Percentiles rank a stretch among this genome's conserved stretches.
Conservation (phyloP, 2,888 invertebrate species). For the Melipona bicolor region DNA sequence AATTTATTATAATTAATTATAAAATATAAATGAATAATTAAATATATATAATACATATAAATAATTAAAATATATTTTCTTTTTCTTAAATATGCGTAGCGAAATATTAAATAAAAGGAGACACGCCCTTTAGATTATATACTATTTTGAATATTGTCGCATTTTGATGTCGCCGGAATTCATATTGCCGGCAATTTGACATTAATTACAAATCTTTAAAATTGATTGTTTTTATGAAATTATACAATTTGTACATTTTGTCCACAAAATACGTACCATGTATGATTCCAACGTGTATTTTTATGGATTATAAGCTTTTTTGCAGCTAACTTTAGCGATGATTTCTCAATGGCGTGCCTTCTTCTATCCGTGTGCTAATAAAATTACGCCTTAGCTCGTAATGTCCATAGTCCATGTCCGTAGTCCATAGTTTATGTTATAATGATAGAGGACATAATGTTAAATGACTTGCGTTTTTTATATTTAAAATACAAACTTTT, state of each 20-base stretch:
- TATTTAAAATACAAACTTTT: background rate
- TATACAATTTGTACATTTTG: background rate
- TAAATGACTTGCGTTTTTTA: background rate
- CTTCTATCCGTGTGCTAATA: background rate
- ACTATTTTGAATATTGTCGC: background rate
- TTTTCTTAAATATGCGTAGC: background rate
- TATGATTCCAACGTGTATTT: background rate
- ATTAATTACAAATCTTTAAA: background rate
- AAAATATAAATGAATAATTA: background rate
- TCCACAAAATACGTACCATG: slow-evolving; percentile 14
- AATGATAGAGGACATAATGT: background rate
- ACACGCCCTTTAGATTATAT: background rate
- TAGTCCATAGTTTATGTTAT: too few species aligned
- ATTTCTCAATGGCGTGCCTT: slow-evolving; percentile 9
- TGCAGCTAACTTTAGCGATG: slow-evolving; percentile 5
- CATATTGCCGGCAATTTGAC: slow-evolving; percentile 19
- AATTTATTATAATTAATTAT: background rate
- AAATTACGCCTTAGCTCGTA: too few species aligned
- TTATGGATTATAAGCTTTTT: background rate
- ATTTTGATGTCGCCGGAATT: background rate
- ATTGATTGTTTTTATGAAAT: background rate
- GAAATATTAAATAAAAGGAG: background rate
- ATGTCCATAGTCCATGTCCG: too few species aligned
- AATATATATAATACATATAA: background rate
- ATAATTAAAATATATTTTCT: background rate